These are phyloP conservation scores for Clytia hemisphaerica DNA, from an alignment of 30 jellyfish, hydroid and myxozoan species.

Conservation along the genomic window DNA sequence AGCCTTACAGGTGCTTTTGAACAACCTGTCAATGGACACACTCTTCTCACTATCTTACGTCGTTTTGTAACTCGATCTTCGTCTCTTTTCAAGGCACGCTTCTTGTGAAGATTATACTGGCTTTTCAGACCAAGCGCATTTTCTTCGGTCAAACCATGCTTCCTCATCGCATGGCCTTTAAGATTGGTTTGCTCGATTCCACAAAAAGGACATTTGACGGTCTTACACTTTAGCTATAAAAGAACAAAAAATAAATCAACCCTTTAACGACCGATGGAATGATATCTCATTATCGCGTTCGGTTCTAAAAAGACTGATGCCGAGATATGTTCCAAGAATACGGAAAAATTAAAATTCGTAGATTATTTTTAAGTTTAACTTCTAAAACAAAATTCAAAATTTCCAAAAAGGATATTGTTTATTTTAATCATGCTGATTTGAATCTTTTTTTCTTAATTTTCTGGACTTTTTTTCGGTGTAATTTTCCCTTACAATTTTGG, in stretches of 20 bases:
- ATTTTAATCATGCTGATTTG: too few species aligned
- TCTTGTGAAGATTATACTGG: slow-evolving; percentile 1
- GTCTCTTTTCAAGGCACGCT: background rate
- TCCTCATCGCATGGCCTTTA: background rate
- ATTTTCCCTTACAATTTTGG: too few species aligned
- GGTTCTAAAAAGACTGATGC: too few species aligned
- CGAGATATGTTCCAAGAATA: too few species aligned
- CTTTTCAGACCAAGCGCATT: slow-evolving; percentile 1
- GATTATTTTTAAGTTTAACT: too few species aligned
- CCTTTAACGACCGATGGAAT: too few species aligned
- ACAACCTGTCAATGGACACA: background rate
- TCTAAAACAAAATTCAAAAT: too few species aligned
- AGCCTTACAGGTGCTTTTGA: background rate
- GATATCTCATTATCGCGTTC: too few species aligned
- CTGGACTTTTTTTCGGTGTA: too few species aligned
- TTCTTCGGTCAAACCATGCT: slow-evolving; percentile 3
- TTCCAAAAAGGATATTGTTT: too few species aligned
- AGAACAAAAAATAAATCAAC: background rate
- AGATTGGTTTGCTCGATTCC: slow-evolving; percentile 1
- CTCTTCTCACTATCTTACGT: background rate
- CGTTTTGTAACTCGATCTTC: background rate
- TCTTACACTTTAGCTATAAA: background rate
- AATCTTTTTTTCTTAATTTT: too few species aligned
- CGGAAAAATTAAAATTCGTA: too few species aligned
- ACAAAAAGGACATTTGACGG: background rate